Base-by-base conservation (phyloP, 2,797 vertebrate genomes). In the Decapterus maruadsi region DNA sequence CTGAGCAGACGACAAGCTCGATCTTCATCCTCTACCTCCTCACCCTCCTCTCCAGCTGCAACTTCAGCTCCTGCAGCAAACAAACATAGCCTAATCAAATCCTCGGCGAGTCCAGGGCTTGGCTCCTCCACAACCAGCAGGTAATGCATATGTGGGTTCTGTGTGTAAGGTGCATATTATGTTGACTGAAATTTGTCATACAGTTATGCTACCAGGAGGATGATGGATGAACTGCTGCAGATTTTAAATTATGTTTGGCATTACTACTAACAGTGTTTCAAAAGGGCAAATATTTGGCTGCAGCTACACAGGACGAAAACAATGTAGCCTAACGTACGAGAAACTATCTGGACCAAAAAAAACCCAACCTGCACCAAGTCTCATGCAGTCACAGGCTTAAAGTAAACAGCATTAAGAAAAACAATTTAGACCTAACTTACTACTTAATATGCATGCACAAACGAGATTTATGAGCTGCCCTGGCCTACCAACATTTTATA, bases 41-140 rank as follows among this genome's bases (percentile, higher is more conserved):
- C 81, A 20, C 82, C 77, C 43, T 87, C 67, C 3, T 29, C 70
- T 82, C 57, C 77, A 61, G 51, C 86, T 82, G 74, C 84, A 87
- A 72, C 80, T 81, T 78, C 70, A 77, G 45, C 79, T 67, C 72
- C 87, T 72, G 74, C 75, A 81, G 75, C 68, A 71, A 71, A 69
- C 43, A 12, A 73, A 67, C 57, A 59, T 1, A n/a, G n/a, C n/a
- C n/a, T n/a, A 34, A 72, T 63, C 77, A 68, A 34, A 75, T 62
- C 65, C 42, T 48, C 71, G 17, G 48, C 51, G 14, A 12, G 65
- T 73, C 60, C 76, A 16, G 20, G 54, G 7, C 53, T 72, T 26
- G 75, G 69, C 51, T 78, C 48, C 5, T 31, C 69, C 19, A 3
- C 0, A 57, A 77, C 72, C 86, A 72, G 73, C 81, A 86, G 89